These are phyloP conservation scores for Agriopis leucophaearia DNA, from an alignment of 2,888 invertebrate genomes.

Conservation along the genomic window DNA sequence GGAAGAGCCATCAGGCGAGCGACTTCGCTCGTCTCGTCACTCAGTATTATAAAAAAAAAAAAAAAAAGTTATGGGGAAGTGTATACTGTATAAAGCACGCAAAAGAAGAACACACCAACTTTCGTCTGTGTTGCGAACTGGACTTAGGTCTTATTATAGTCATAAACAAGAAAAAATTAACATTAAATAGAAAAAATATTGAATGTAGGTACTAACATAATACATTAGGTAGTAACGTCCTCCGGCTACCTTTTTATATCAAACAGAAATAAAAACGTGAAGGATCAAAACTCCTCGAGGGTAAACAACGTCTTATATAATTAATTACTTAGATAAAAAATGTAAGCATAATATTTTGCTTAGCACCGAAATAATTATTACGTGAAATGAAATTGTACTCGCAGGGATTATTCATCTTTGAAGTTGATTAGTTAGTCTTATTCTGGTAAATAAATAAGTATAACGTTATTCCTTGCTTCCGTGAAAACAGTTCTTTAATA, in stretches of 20 bases:
- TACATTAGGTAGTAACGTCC: constrained; percentile 9
- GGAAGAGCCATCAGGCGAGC: too few species aligned
- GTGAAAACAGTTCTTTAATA: neutral
- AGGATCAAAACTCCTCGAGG: constrained; percentile 32
- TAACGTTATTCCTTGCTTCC: constrained; percentile 1
- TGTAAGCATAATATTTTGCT: constrained; percentile 34
- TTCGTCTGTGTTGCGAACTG: too few species aligned
- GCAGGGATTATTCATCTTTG: constrained; percentile 44
- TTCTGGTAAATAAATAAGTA: constrained; percentile 7
- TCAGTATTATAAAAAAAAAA: too few species aligned
- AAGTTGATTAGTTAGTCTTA: constrained; percentile 42
- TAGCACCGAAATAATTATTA: constrained; percentile 36
- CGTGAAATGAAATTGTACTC: constrained; percentile 31
- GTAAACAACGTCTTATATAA: constrained; percentile 46
- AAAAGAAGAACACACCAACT: too few species aligned
- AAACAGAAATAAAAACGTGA: constrained; percentile 16
- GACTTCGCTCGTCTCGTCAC: too few species aligned
- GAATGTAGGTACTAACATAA: neutral
- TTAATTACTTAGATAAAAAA: constrained; percentile 40
- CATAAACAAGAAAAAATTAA: neutral
- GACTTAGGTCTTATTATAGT: too few species aligned
- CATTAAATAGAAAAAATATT: neutral
- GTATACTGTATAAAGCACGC: too few species aligned
- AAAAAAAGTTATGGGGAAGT: too few species aligned
- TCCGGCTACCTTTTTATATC: constrained; percentile 3